Percentiles rank a stretch among this genome's conserved stretches.
Conservation (phyloP, 2,888 invertebrate genomes). For the Scaptomyza polygonia region DNA sequence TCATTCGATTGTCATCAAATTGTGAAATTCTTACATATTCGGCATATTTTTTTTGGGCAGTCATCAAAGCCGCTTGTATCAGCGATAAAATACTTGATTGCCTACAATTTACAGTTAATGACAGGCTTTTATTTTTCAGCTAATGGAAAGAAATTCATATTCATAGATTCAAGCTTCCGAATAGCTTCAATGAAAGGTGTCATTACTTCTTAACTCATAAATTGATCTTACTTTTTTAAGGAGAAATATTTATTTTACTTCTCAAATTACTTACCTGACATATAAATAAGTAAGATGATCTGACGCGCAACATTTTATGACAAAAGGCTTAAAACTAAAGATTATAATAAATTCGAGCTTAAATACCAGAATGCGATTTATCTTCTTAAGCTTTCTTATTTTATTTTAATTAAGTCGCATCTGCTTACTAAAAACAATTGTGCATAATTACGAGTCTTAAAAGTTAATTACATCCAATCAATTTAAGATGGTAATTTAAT, state of each 20-base stretch:
- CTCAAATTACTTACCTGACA: no score
- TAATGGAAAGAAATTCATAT: neutral
- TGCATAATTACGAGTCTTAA: conserved; percentile 19
- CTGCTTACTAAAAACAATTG: conserved; percentile 15
- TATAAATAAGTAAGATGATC: no score
- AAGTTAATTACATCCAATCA: conserved; percentile 35
- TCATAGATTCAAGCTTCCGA: no score
- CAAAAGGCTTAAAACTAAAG: no score
- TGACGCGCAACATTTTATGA: no score
- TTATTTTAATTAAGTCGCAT: neutral
- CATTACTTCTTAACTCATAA: no score
- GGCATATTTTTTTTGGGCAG: neutral
- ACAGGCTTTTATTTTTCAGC: neutral
- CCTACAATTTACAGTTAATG: no score
- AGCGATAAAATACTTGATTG: neutral
- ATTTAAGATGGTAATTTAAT: conserved; percentile 40
- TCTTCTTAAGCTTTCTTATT: neutral
- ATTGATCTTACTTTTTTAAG: no score
- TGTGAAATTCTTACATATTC: conserved; percentile 29
- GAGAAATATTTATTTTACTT: no score
- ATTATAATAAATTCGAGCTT: no score
- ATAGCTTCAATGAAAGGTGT: neutral
- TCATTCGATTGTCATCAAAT: conserved; percentile 25
- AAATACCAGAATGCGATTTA: neutral
- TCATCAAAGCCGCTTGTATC: neutral